phyloP scores from a whole-genome alignment of 2,113 vertebrate genomes.

The Candoia aspera region DNA sequence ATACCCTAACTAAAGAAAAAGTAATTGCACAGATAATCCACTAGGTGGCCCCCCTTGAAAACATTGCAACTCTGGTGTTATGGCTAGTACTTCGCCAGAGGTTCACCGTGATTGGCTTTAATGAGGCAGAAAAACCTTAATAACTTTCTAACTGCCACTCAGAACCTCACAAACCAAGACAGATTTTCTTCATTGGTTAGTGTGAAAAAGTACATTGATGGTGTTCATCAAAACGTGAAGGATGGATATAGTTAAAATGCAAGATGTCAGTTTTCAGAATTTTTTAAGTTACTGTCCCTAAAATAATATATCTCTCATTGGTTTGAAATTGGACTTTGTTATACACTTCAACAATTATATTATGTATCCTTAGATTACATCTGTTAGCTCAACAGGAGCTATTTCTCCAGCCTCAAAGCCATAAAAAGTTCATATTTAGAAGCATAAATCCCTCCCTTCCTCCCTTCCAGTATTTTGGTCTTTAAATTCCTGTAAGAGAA shows the following conservation, averaged over 20 bases:
- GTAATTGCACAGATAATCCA: neutral
- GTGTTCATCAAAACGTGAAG: neutral
- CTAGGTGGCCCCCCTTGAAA: neutral
- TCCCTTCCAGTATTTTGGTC: neutral
- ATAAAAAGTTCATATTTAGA: neutral
- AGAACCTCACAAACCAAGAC: neutral
- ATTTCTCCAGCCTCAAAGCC: neutral
- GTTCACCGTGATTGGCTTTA: neutral
- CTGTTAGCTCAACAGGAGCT: neutral
- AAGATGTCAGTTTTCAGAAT: neutral
- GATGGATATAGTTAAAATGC: neutral
- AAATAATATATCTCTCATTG: neutral
- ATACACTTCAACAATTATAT: neutral
- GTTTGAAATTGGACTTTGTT: neutral
- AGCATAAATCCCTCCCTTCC: neutral
- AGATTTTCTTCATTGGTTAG: neutral
- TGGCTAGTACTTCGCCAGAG: neutral
- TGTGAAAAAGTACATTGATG: neutral
- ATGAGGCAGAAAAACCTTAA: constrained; percentile 2
- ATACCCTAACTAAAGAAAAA: neutral
- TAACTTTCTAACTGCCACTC: neutral
- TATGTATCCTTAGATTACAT: neutral
- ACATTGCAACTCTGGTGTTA: neutral
- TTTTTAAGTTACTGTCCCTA: neutral
- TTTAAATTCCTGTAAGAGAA: neutral